Evolutionary conservation across 2,797 vertebrate genomes (phyloP).

Genomic region (Pygocentrus nattereri): DNA sequence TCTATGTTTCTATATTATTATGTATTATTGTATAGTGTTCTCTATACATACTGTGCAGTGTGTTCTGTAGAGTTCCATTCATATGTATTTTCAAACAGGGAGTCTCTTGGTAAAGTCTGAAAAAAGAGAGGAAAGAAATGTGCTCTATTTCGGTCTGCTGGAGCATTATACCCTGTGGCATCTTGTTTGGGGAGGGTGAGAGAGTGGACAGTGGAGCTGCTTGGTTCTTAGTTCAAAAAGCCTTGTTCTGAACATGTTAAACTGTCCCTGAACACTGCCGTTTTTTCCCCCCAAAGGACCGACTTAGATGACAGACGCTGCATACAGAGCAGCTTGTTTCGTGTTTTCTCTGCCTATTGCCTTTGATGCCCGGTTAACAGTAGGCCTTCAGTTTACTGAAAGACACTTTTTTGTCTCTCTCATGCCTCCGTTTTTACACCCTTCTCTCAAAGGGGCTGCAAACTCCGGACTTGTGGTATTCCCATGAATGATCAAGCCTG

Average conservation of each 20-base stretch:
- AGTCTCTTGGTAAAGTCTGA: background rate
- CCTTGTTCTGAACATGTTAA: conserved; percentile 66
- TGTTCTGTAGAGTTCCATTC: background rate
- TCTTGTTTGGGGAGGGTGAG: conserved; percentile 38
- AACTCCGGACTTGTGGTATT: conserved; percentile 27
- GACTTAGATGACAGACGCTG: conserved; percentile 61
- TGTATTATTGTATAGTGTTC: background rate
- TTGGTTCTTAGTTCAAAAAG: conserved; percentile 67
- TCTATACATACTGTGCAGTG: background rate
- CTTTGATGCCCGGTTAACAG: conserved; percentile 62
- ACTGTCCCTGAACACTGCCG: conserved; percentile 66
- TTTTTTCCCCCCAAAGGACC: conserved; percentile 43
- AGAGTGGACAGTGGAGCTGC: conserved; percentile 59
- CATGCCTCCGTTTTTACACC: conserved; percentile 4
- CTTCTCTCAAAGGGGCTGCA: conserved; percentile 16
- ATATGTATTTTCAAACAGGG: background rate
- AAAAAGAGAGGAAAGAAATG: background rate
- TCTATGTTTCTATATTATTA: background rate
- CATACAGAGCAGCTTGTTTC: conserved; percentile 67
- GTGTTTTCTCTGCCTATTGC: conserved; percentile 68
- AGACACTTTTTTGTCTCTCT: background rate
- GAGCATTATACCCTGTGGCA: conserved; percentile 18
- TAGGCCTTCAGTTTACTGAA: conserved; percentile 66
- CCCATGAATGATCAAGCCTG: conserved; percentile 18
- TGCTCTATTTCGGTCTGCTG: background rate